These are phyloP conservation scores for Bubo bubo DNA, from an alignment of 2,113 vertebrate genomes.

Conservation along the genomic window DNA sequence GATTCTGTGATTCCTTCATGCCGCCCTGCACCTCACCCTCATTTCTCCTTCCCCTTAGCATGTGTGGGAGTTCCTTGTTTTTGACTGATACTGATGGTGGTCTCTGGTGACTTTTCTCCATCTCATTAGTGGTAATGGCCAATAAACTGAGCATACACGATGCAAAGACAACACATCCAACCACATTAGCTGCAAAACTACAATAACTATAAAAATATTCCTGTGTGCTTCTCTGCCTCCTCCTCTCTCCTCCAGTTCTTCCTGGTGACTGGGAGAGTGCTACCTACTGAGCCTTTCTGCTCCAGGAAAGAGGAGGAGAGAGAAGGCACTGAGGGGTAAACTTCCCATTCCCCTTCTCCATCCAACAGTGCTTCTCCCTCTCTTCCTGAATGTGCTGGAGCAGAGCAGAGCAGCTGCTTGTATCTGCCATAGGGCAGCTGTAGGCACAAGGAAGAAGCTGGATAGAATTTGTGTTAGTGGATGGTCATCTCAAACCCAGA, in stretches of 20 bases:
- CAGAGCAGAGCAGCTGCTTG: background rate
- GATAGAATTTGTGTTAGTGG: background rate
- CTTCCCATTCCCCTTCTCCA: background rate
- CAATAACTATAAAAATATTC: background rate
- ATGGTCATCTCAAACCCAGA: background rate
- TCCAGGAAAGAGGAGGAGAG: background rate
- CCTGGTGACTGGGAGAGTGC: background rate
- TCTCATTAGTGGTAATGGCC: background rate
- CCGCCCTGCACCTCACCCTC: fast-evolving
- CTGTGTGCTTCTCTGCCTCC: background rate
- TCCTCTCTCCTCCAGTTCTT: background rate
- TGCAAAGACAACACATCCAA: background rate
- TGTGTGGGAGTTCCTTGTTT: background rate
- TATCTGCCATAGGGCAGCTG: background rate
- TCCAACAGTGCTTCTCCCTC: background rate
- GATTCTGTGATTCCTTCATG: background rate
- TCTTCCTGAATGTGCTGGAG: background rate
- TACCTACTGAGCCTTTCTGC: background rate
- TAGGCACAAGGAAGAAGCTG: background rate
- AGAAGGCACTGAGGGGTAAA: background rate
- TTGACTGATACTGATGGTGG: background rate
- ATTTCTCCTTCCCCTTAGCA: background rate
- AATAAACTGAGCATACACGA: background rate
- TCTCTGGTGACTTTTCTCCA: background rate
- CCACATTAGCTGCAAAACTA: background rate